Evolutionary conservation across 2,888 invertebrate species (phyloP).

Genomic region (Drosophila limbata): DNA sequence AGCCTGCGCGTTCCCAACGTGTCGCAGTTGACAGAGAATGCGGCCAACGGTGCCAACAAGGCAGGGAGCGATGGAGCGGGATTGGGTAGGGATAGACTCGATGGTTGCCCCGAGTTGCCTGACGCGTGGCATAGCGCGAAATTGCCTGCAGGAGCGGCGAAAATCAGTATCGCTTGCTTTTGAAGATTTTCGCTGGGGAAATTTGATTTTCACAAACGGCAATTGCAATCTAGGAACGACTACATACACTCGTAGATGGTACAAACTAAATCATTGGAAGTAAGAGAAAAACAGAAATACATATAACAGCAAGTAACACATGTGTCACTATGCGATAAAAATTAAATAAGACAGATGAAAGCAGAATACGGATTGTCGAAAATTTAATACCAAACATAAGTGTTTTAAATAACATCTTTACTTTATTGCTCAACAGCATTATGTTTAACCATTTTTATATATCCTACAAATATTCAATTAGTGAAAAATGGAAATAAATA

Average conservation of each 20-base stretch:
- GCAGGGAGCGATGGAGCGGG: not conserved
- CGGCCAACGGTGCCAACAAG: not conserved
- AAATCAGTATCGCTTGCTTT: constrained; percentile 67
- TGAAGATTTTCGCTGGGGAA: constrained; percentile 65
- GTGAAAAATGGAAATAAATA: too few species aligned
- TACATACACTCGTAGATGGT: not conserved
- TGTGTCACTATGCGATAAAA: not conserved
- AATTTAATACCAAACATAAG: not conserved
- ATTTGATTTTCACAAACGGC: constrained; percentile 59
- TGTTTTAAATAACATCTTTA: too few species aligned
- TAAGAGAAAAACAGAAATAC: not conserved
- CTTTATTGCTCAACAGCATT: too few species aligned
- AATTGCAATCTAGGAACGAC: constrained; percentile 37
- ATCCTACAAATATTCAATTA: too few species aligned
- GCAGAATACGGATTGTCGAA: not conserved
- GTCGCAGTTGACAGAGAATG: constrained; percentile 50
- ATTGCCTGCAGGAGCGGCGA: constrained; percentile 48
- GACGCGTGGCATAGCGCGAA: constrained; percentile 56
- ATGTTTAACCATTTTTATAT: too few species aligned
- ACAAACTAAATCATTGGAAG: constrained; percentile 6
- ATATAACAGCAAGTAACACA: constrained; percentile 2
- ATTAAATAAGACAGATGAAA: not conserved
- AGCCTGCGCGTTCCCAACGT: constrained; percentile 41
- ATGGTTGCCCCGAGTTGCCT: constrained; percentile 29
- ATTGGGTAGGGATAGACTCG: not conserved